A percentile compares a stretch with the other conserved stretches of the same genome.
phyloP scores from a whole-genome alignment of 64 coral and sea anemone genomes.

The Astreopora myriophthalma region DNA sequence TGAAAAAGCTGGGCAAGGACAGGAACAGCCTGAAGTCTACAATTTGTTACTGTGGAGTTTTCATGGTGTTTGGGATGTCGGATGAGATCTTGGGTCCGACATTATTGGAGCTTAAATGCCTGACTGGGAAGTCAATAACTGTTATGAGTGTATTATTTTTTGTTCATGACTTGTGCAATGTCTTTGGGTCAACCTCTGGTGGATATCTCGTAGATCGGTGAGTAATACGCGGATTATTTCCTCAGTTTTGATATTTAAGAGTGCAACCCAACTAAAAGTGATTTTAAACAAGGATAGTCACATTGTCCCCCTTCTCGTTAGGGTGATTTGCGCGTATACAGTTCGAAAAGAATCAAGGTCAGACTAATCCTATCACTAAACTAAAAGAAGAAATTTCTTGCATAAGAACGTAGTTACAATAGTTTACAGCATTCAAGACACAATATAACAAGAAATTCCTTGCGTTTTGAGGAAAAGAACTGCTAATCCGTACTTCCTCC shows the following conservation, averaged over 20 bases:
- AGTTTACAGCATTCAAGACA: too few species aligned
- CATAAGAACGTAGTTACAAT: background rate
- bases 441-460: too few species aligned
- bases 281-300: background rate
- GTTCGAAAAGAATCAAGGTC: background rate
- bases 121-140: constrained; percentile 88
- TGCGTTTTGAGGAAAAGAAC: too few species aligned
- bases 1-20: constrained; percentile 68
- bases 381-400: background rate
- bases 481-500: too few species aligned
- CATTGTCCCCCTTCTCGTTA: background rate
- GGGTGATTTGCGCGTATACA: background rate
- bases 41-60: constrained; percentile 90
- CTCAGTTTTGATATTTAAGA: background rate
- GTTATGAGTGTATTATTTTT: constrained; percentile 93
- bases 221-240: background rate
- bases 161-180: constrained; percentile 90
- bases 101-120: constrained; percentile 75
- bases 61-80: constrained; percentile 97
- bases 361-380: background rate
- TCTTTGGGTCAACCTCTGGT: constrained; percentile 87
- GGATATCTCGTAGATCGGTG: constrained; percentile 90
- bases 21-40: constrained; percentile 75
- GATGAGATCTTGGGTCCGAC: constrained; percentile 93
- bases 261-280: background rate